Evolutionary conservation across 2,888 invertebrate species (phyloP).

Genomic region (Coelogynopora nodosa): DNA sequence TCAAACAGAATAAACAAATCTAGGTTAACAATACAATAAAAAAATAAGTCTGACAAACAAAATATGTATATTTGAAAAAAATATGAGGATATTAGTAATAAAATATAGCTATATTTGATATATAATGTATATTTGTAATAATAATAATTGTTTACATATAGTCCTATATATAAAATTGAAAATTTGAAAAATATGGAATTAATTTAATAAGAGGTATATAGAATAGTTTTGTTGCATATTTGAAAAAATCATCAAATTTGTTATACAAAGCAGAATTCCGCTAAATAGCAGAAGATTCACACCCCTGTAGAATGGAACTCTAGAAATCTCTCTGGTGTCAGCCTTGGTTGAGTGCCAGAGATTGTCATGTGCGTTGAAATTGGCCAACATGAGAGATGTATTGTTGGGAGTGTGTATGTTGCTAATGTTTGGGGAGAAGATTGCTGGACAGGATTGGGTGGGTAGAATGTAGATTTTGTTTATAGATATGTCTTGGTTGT

Average conservation of each 20-base stretch:
- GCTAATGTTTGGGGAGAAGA: background rate
- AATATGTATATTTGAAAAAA: constrained; percentile 3
- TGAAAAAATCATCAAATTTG: background rate
- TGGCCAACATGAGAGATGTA: background rate
- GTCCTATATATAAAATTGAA: too few relatives aligned
- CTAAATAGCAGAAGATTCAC: background rate
- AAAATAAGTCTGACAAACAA: constrained; percentile 26
- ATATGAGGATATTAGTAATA: too few relatives aligned
- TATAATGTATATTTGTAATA: too few relatives aligned
- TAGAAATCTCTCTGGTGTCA: too few relatives aligned
- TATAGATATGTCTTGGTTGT: background rate
- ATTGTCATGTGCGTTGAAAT: constrained; percentile 13
- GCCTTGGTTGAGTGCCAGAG: background rate
- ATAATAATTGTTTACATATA: too few relatives aligned
- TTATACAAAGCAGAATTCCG: background rate
- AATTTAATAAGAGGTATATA: too few relatives aligned
- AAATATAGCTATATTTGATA: too few relatives aligned
- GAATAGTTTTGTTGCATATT: background rate
- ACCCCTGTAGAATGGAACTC: too few relatives aligned
- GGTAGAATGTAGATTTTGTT: constrained; percentile 2
- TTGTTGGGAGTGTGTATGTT: background rate
- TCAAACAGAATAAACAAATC: background rate
- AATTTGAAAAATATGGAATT: too few relatives aligned
- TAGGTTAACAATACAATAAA: background rate
- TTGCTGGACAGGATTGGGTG: background rate